Conservation (phyloP, 2,797 vertebrate genomes). For the Gymnocypris eckloni region DNA sequence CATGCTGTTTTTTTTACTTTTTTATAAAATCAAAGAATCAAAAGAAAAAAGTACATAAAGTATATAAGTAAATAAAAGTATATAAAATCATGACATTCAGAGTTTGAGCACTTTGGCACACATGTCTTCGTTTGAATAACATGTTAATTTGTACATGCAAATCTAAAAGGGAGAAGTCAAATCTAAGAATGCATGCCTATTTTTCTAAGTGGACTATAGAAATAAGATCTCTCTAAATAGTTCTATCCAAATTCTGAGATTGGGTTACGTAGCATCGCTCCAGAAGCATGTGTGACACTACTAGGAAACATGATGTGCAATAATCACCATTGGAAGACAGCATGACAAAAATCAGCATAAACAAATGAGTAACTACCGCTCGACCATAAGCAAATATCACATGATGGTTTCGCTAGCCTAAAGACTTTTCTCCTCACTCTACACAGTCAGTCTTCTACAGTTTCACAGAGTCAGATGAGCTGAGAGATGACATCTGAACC, state of each 20-base stretch:
- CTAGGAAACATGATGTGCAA: conserved; percentile 33
- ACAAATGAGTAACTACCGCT: not conserved
- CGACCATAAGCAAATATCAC: conserved; percentile 1
- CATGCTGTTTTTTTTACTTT: not conserved
- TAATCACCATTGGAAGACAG: not conserved
- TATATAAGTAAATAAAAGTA: not conserved
- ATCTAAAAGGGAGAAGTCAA: not conserved
- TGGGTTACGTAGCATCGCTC: not conserved
- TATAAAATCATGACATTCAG: not conserved
- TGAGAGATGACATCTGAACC: conserved; percentile 3
- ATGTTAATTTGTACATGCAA: conserved; percentile 3
- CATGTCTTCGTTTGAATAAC: not conserved
- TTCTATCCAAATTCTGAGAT: conserved; percentile 14
- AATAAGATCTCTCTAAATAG: not conserved
- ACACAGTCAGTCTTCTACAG: not conserved
- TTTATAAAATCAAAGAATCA: not conserved
- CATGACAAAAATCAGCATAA: not conserved
- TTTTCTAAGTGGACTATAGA: conserved; percentile 2
- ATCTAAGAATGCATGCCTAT: not conserved
- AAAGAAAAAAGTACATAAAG: not conserved
- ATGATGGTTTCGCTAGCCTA: not conserved
- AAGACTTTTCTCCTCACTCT: not conserved
- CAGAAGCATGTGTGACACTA: not conserved
- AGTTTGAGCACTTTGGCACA: not conserved
- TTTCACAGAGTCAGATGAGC: not conserved